Conservation (phyloP, 2,113 vertebrate species). For the Murina feae region DNA sequence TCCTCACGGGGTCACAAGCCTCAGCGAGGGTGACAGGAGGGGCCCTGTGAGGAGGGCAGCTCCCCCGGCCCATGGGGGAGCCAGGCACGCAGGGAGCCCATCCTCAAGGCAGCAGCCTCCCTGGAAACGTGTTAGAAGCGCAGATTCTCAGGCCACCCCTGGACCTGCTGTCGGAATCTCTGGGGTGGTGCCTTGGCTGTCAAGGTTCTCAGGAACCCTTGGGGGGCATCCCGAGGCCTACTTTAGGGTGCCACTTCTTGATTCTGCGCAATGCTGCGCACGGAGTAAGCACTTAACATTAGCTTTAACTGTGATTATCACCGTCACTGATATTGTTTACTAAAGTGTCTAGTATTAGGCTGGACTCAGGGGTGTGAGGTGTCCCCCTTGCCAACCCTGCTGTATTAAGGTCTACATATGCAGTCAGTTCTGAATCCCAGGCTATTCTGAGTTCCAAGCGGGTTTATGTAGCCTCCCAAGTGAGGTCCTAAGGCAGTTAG, state of each 20-base stretch:
- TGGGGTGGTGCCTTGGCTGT: fast-evolving
- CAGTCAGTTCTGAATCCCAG: neutral
- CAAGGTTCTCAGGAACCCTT: neutral
- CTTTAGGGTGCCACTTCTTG: neutral
- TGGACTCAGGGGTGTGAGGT: neutral
- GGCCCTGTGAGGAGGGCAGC: neutral
- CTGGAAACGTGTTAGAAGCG: neutral
- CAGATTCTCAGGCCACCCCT: neutral
- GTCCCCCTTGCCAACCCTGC: fast-evolving
- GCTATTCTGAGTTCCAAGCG: too few relatives aligned
- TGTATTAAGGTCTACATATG: too few relatives aligned
- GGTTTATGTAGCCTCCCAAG: too few relatives aligned
- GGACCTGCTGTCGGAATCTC: neutral
- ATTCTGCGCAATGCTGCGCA: neutral
- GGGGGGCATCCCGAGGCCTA: neutral
- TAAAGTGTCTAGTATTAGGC: neutral
- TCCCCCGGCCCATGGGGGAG: too few relatives aligned
- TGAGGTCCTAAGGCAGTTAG: neutral
- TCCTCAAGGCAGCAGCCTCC: neutral
- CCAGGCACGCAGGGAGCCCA: neutral
- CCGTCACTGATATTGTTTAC: neutral
- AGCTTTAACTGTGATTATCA: fast-evolving
- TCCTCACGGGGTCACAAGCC: neutral
- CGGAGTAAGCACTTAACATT: neutral
- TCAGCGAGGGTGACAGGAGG: neutral